These are phyloP conservation scores for Entomobrya multifasciata DNA, from an alignment of 2,888 invertebrate species.

Conservation along the genomic window DNA sequence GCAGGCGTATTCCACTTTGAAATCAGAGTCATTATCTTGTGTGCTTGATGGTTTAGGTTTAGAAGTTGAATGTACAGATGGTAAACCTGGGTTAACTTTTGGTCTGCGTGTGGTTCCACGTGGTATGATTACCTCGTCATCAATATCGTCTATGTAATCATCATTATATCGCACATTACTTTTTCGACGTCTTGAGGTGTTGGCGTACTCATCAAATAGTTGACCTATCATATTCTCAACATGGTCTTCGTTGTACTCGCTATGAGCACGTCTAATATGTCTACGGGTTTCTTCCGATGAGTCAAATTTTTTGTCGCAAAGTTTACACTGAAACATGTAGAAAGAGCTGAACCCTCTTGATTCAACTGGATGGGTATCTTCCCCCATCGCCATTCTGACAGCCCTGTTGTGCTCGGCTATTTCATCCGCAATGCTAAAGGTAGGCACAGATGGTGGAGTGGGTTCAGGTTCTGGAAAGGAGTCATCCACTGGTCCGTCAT, in stretches of 20 bases:
- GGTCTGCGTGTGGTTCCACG: conserved; percentile 15
- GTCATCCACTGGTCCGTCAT: conserved; percentile 1
- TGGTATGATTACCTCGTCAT: conserved; percentile 36
- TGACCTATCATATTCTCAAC: conserved; percentile 38
- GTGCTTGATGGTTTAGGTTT: not conserved
- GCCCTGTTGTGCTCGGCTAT: conserved; percentile 59
- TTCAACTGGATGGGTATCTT: not conserved
- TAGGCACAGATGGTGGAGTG: not conserved
- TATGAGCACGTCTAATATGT: conserved; percentile 30
- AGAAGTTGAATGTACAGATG: not conserved
- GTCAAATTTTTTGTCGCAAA: conserved; percentile 54
- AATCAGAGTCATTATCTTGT: not conserved
- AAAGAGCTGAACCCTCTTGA: not conserved
- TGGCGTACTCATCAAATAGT: not conserved
- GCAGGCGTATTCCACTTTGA: not conserved
- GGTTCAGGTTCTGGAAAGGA: conserved; percentile 30
- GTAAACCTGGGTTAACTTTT: not conserved
- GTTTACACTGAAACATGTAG: conserved; percentile 55
- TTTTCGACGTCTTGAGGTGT: not conserved
- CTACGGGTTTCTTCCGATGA: not conserved
- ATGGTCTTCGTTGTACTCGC: conserved; percentile 53
- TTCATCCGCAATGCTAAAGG: conserved; percentile 60
- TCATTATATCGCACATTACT: conserved; percentile 11
- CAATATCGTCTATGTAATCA: conserved; percentile 32
- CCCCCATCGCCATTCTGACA: conserved; percentile 37